Evolutionary conservation across 2,888 invertebrate genomes (phyloP).

Genomic region (Cyclophora albipunctata): DNA sequence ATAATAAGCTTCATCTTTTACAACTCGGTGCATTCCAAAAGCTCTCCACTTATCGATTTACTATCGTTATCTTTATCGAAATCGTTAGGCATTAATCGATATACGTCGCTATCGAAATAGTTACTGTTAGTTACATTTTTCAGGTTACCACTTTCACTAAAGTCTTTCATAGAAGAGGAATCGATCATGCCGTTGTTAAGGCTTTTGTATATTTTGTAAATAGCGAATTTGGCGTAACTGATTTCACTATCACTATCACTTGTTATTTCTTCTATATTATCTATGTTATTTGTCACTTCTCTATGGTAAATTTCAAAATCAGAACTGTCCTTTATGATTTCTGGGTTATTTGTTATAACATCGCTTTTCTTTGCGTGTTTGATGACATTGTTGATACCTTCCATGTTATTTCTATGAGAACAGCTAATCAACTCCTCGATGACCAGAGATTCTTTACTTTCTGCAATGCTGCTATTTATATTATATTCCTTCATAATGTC

Average conservation of each 20-base stretch:
- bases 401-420: slow-evolving; percentile 27
- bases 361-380: too few species aligned
- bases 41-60: slow-evolving; percentile 45
- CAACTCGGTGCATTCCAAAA: slow-evolving; percentile 15
- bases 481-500: slow-evolving; percentile 48
- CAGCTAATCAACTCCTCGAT: slow-evolving; percentile 44
- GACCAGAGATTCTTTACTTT: slow-evolving; percentile 28
- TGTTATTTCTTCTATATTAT: too few species aligned
- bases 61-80: slow-evolving; percentile 34
- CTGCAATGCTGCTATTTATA: slow-evolving; percentile 32
- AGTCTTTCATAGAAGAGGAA: slow-evolving; percentile 56
- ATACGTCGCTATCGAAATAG: slow-evolving; percentile 20
- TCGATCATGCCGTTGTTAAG: slow-evolving; percentile 44
- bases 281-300: slow-evolving; percentile 5
- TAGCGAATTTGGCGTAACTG: slow-evolving; percentile 52
- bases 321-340: too few species aligned
- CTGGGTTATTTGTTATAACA: too few species aligned
- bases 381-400: too few species aligned
- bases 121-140: too few species aligned
- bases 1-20: neutral
- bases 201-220: slow-evolving; percentile 52
- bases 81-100: slow-evolving; percentile 45
- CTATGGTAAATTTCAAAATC: too few species aligned
- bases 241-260: slow-evolving; percentile 26
- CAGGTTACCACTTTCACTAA: slow-evolving; percentile 15